Base-by-base conservation (phyloP, 2,113 vertebrate genomes). In the Brachyhypopomus gauderio region DNA sequence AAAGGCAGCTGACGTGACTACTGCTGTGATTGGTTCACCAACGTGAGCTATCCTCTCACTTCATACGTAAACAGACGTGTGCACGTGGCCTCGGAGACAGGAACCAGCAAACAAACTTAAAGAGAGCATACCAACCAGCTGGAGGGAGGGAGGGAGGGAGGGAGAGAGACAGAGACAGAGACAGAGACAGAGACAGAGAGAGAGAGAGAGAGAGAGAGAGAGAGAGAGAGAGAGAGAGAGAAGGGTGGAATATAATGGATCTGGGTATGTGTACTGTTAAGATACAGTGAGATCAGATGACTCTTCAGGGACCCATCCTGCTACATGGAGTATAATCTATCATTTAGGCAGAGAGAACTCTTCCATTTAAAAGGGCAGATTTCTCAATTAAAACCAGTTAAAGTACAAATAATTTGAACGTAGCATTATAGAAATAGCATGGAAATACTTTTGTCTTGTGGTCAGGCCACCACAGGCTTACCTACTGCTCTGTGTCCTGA, bases 321-420 rank as follows among this genome's bases (percentile, higher is more conserved):
- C 69, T 55, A 20, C 73, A 67, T 23, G 38, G 58, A 75, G 4
- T n/a, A 58, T 80, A 80, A 84, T 84, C 66, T 66, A 77, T 80
- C 83, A 80, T 80, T 75, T 63, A 76, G 48, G 34, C 59, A 60
- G 23, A 48, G 63, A 59, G 52, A 25, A 48, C 36, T 27, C 70
- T 82, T 30, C 45, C 63, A 22, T 62, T 62, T 20, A 19, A 66
- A 34, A 25, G 25, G 17, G 12, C 63, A 25, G 60, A 27, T 25
- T 30, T 34, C 17, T 66, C 0, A 2, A 34, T 34, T 66, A 34
- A 34, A 66, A 34, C 3, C 22, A 27, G 60, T 7, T 66, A 30
- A 66, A 19, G 30, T 34, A 30, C 30, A 30, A 17, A 17, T 17
- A 25, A 63, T 3, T 7, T 36, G 64, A 38, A 69, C 20, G 38